Percentiles rank a stretch among this genome's conserved stretches.
phyloP scores from a whole-genome alignment of 2,113 vertebrate genomes.

The Ahaetulla prasina region DNA sequence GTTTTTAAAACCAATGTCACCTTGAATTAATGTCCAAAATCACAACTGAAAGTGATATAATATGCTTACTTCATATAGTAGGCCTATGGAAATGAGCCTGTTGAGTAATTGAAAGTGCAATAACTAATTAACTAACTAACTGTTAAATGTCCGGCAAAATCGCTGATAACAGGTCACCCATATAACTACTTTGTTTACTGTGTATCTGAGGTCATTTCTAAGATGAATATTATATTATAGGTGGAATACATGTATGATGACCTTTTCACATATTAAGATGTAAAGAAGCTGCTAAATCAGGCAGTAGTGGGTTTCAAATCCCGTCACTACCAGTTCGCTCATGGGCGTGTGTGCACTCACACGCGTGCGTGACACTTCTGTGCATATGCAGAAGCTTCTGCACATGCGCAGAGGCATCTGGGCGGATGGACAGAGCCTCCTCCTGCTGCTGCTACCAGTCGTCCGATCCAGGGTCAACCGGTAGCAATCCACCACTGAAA shows the following conservation, averaged over 20 bases:
- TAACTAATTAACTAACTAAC: background rate
- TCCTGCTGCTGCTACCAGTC: too few species aligned
- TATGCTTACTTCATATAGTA: background rate
- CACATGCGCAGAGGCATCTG: too few species aligned
- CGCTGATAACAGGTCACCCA: background rate
- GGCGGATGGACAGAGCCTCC: too few species aligned
- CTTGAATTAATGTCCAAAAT: background rate
- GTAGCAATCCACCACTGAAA: background rate
- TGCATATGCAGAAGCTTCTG: too few species aligned
- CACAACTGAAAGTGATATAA: background rate
- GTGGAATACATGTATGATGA: background rate
- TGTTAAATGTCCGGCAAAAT: background rate
- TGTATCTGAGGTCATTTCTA: background rate
- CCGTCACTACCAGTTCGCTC: too few species aligned
- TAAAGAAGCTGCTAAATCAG: background rate
- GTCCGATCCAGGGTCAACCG: too few species aligned
- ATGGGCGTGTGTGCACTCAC: too few species aligned
- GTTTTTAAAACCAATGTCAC: background rate
- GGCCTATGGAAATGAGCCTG: background rate
- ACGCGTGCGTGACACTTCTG: too few species aligned
- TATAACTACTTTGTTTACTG: background rate
- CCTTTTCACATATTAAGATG: background rate
- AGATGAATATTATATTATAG: background rate
- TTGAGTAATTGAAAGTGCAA: background rate
- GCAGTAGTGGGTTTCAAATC: too few species aligned